phyloP scores from a whole-genome alignment of 2,113 vertebrate species.

The Corydoras sp. region DNA sequence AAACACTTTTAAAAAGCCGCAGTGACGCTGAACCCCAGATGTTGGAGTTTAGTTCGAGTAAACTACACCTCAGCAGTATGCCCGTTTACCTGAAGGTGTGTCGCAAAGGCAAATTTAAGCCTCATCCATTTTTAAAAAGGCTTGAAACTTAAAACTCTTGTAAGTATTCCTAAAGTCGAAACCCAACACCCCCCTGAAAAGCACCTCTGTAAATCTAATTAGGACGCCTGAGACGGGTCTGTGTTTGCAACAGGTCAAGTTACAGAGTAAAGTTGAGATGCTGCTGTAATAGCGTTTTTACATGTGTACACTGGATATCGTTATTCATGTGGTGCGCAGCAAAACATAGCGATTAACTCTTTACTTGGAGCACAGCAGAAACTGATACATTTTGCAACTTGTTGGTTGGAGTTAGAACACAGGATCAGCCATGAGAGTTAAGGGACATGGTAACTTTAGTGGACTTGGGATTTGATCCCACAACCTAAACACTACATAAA shows the following conservation, averaged over 20 bases:
- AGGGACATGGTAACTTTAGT: no score
- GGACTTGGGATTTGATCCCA: no score
- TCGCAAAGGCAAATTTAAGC: conserved; percentile 53
- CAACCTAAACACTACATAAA: no score
- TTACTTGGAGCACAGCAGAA: no score
- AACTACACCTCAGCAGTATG: neutral
- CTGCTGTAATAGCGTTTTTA: conserved; percentile 41
- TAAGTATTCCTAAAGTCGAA: conserved; percentile 64
- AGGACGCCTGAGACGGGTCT: conserved; percentile 55
- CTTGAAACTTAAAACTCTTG: conserved; percentile 63
- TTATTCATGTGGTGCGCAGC: conserved; percentile 10
- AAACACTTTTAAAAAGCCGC: no score
- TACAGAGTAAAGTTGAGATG: conserved; percentile 48
- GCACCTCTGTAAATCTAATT: conserved; percentile 67
- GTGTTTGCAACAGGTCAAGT: conserved; percentile 51
- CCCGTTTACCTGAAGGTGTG: conserved; percentile 29
- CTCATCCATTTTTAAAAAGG: conserved; percentile 61
- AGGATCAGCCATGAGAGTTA: no score
- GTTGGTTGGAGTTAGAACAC: no score
- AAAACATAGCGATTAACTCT: neutral
- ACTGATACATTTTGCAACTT: no score
- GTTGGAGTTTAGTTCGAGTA: neutral
- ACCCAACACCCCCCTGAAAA: conserved; percentile 61
- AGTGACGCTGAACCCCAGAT: neutral
- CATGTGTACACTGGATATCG: conserved; percentile 32